Base-by-base conservation (phyloP, 2,888 invertebrate genomes). In the Archaeoteleia sp. region DNA sequence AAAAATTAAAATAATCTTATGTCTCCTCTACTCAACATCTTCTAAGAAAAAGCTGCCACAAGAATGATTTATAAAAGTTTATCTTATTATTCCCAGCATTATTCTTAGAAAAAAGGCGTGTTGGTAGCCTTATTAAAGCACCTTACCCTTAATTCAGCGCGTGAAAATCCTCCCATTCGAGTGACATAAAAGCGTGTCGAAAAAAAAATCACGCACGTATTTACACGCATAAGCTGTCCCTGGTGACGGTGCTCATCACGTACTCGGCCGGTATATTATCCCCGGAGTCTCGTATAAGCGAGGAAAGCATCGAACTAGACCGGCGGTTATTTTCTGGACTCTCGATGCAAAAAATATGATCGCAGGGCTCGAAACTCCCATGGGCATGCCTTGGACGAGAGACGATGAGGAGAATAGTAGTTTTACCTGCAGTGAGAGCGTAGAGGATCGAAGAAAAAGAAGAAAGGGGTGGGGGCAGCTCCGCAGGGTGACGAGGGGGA, bases 301-400 rank as follows among this genome's bases (percentile, higher is more conserved):
- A 34, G 61, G 72, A 68, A 72, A 68, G 71, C 40, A 57, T 32
- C 54, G 70, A 65, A 70, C 66, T 63, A 73, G 68, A 72, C 40
- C 62, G 57, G 67, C 67, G 63, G 66, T 79, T 76, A 76, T 78
- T 76, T 76, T 73, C 76, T 71, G 63, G 49, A 54, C 66, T 67
- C 57, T 35, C 74, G 67, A 73, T 75, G 76, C 74, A 78, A 82
- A 82, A 80, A 81, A 78, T 81, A 80, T 77, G 75, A 81, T 76
- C 73, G 74, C 48, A 58, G 67, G 68, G 71, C 73, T 77, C 73
- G 74, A 73, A 71, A 71, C 71, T 78, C 78, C 74, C 76, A 73
- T 73, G 77, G 72, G 72, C 67, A 75, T 73, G 74, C 74, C 70
- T 72, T 65, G 72, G 54, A 60, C 63, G 66, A 67, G 53, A 70